These are phyloP conservation scores for Gallinago jamesoni DNA, from an alignment of 2,113 vertebrate species.

Conservation along the genomic window DNA sequence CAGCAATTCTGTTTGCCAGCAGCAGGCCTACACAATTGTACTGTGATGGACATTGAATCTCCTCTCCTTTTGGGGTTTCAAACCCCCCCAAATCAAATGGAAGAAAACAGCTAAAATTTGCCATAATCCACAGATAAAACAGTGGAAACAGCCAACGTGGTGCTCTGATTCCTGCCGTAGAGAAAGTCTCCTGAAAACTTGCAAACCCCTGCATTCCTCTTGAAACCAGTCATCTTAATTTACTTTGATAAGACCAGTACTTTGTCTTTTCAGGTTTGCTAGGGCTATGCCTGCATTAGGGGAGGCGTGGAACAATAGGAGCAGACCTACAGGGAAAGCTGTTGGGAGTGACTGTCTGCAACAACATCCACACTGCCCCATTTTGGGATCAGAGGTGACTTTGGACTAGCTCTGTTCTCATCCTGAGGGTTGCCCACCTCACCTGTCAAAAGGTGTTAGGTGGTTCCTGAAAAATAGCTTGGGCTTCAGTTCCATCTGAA, in stretches of 20 bases:
- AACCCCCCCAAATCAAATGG: neutral
- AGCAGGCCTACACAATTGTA: neutral
- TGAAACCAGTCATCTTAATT: neutral
- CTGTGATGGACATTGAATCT: neutral
- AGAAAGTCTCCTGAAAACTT: neutral
- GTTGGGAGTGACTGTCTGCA: neutral
- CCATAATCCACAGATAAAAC: neutral
- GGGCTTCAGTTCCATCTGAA: neutral
- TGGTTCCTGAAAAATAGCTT: neutral
- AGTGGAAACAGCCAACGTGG: fast-evolving
- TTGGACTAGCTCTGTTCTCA: neutral
- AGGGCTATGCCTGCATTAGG: neutral
- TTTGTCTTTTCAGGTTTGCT: neutral
- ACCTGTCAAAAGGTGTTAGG: neutral
- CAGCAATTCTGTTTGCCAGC: neutral
- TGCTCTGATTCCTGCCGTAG: neutral
- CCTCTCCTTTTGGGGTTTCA: neutral
- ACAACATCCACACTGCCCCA: neutral
- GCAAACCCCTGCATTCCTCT: neutral
- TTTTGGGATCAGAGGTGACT: neutral
- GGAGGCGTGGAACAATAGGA: neutral
- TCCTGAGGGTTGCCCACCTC: neutral
- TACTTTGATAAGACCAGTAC: neutral
- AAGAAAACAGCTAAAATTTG: neutral
- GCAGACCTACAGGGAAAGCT: neutral